Conservation (phyloP, 2,797 vertebrate species). For the Tapera naevia region DNA sequence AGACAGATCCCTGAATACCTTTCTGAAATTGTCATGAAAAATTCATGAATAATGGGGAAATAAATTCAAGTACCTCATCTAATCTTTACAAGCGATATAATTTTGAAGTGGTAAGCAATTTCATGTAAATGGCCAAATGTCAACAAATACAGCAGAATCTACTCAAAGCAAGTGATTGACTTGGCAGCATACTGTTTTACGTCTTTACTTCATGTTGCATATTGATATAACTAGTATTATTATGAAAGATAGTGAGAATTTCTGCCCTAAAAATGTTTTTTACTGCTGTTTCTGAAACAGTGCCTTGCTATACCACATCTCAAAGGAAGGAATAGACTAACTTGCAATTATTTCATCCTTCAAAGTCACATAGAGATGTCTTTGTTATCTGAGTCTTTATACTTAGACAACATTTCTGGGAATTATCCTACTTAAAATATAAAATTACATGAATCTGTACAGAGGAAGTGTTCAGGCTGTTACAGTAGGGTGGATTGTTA, state of each 20-base stretch:
- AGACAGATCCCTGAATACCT: background rate
- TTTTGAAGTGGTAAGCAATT: background rate
- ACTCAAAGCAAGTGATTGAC: background rate
- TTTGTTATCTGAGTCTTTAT: background rate
- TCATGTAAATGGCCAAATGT: background rate
- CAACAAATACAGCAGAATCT: background rate
- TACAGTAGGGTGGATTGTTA: background rate
- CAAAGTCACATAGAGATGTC: background rate
- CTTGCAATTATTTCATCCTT: background rate
- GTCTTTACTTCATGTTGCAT: background rate
- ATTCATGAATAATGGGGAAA: background rate
- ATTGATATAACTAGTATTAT: background rate
- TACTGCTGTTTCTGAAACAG: background rate
- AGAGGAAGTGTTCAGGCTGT: background rate
- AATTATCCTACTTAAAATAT: background rate
- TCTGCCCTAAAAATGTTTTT: constrained; percentile 8
- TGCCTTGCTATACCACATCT: background rate
- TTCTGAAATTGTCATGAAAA: background rate
- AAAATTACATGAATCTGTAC: background rate
- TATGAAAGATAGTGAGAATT: background rate
- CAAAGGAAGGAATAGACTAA: background rate
- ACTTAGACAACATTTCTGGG: background rate
- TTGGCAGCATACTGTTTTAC: background rate
- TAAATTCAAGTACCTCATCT: accelerated
- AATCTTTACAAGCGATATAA: background rate